phyloP scores from a whole-genome alignment of 2,113 vertebrate genomes.

The Artemisiospiza belli region DNA sequence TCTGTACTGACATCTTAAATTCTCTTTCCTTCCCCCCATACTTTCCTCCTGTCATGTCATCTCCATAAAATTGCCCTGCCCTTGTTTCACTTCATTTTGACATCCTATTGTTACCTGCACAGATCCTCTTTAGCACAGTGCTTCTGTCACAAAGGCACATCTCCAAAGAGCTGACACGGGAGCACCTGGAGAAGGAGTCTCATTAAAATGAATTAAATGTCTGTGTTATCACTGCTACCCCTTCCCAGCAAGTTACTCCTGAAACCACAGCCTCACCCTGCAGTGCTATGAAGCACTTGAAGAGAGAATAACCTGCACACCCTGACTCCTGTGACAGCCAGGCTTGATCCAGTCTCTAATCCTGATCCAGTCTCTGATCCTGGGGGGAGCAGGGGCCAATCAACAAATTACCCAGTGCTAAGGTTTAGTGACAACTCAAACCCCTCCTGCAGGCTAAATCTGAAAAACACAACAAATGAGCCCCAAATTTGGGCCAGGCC shows the following conservation, averaged over 20 bases:
- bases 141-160: conserved; percentile 47
- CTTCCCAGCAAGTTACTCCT: neutral
- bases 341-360: rapidly evolving
- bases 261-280: neutral
- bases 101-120: conserved; percentile 37
- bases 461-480: neutral
- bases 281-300: neutral
- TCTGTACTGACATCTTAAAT: conserved; percentile 63
- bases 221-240: neutral
- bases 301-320: rapidly evolving
- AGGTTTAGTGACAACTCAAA: neutral
- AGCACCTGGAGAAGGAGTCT: conserved; percentile 4
- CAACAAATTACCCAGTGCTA: neutral
- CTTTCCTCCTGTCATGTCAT: conserved; percentile 53
- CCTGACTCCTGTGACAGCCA: rapidly evolving
- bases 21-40: neutral
- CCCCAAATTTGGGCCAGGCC: neutral
- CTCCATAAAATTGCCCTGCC: conserved; percentile 65
- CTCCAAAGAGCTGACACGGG: conserved; percentile 4
- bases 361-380: neutral
- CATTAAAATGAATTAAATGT: conserved; percentile 45
- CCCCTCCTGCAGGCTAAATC: rapidly evolving
- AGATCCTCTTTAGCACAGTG: neutral
- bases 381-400: neutral
- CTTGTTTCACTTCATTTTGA: conserved; percentile 64